Evolutionary conservation across 2,113 vertebrate species (phyloP).

Genomic region (Carassius gibelio): DNA sequence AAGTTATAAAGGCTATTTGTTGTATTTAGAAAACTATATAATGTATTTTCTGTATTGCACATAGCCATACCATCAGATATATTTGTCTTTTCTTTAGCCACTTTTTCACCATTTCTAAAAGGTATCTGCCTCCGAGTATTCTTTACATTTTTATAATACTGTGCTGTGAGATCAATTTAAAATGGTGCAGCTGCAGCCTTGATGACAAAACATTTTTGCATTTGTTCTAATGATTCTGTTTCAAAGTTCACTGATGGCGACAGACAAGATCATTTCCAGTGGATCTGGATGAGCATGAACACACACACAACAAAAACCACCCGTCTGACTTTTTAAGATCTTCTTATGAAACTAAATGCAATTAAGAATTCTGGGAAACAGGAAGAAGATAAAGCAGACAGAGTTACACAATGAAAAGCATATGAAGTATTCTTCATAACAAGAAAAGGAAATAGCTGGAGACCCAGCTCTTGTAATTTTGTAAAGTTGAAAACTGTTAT

Average conservation of each 20-base stretch:
- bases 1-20: conserved; percentile 69
- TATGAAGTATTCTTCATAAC: neutral
- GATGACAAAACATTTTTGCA: neutral
- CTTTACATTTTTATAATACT: conserved; percentile 41
- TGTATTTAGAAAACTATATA: conserved; percentile 76
- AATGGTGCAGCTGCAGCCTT: conserved; percentile 30
- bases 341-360: conserved; percentile 40
- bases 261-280: conserved; percentile 34
- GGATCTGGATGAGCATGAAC: conserved; percentile 43
- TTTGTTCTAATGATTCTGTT: neutral
- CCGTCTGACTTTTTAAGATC: conserved; percentile 45
- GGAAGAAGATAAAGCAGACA: neutral
- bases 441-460: neutral
- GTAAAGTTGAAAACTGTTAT: neutral
- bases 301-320: conserved; percentile 27
- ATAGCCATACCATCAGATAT: conserved; percentile 81
- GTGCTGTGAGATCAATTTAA: conserved; percentile 1
- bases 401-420: conserved; percentile 24
- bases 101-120: conserved; percentile 52
- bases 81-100: conserved; percentile 68
- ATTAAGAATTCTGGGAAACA: conserved; percentile 12
- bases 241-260: conserved; percentile 29
- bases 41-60: conserved; percentile 89
- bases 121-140: conserved; percentile 34
- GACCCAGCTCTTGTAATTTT: neutral